These are phyloP conservation scores for Micromesistius poutassou DNA, from an alignment of 2,797 vertebrate species.

Conservation along the genomic window DNA sequence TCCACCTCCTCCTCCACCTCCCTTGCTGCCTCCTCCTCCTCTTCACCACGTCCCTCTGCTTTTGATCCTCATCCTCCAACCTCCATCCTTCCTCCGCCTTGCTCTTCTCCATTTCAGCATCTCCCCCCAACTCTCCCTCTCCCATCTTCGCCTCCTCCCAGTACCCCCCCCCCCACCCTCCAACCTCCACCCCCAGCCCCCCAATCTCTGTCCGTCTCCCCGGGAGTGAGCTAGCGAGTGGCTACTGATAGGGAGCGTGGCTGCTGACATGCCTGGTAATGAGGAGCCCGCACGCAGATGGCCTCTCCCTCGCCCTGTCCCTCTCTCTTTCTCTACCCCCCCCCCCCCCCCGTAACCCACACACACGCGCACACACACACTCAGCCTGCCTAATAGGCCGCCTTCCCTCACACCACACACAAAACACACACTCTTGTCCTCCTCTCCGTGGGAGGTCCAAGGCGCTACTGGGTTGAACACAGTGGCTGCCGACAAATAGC, in stretches of 20 bases:
- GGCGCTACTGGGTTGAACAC: conserved; percentile 53
- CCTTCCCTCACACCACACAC: conserved; percentile 18
- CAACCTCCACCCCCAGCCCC: conserved; percentile 31
- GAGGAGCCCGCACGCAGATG: conserved; percentile 66
- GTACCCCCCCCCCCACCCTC: conserved; percentile 3
- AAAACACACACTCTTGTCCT: conserved; percentile 22
- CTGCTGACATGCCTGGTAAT: conserved; percentile 68
- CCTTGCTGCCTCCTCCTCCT: too few relatives aligned
- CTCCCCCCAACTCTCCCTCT: conserved; percentile 25
- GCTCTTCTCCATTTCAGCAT: conserved; percentile 9
- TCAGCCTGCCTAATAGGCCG: conserved; percentile 15
- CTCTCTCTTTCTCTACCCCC: neutral
- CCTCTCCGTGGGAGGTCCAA: conserved; percentile 45
- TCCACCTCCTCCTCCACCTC: neutral
- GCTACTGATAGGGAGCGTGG: conserved; percentile 58
- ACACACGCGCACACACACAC: conserved; percentile 24
- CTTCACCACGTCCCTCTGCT: neutral
- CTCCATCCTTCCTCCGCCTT: conserved; percentile 22
- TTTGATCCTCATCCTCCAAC: conserved; percentile 6
- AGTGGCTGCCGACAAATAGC: conserved; percentile 45
- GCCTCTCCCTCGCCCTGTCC: conserved; percentile 48
- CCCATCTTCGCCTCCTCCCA: conserved; percentile 32
- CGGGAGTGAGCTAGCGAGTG: conserved; percentile 50
- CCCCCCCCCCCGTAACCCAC: conserved; percentile 3
- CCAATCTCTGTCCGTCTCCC: conserved; percentile 54